Evolutionary conservation across 1,140 invertebrate genomes (phyloP), one percentile per base, ranked within the genome.

Genomic region (Calephelis virginiensis): DNA sequence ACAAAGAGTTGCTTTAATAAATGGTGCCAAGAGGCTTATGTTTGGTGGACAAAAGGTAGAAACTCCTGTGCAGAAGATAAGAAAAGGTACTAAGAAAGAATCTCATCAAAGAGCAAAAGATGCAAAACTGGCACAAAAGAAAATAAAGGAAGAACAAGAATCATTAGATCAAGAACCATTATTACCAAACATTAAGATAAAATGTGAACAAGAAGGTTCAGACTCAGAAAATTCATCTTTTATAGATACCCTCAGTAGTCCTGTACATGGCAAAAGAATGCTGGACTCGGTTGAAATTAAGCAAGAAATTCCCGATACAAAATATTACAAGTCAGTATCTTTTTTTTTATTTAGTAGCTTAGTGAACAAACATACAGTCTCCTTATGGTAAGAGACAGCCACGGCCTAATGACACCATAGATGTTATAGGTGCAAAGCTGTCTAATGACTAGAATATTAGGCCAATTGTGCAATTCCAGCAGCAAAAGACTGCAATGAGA

Each of bases 1-100:
- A 65, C 86, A 89, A 64, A 83, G 88, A 74, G 85, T 89, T 48
- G 78, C 85, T 49, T 65, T 90, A 56, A 79, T 90, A 37, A 90
- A 89, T 80, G 88, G 85, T 60, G 68, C 82, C 2, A 91, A 89
- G 66, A 91, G 87, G 70, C 76, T 86, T 9, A 89, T 89, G 85
- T 91, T 91, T 85, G 86, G 88, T 63, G 78, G 84, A 37, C 78
- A 79, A 50, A 91, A 91, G 70, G 66, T 70, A 63, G 88, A 85
- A 38, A 74, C 70, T 60, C 78, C 83, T 28, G 61, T 78, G 69
- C 85, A 84, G 45, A 89, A 68, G 13, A 83, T 49, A 83, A 74
- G 64, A 83, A 82, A 71, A 79, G 14, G 72, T 46, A 67, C 80
- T 13, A 90, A 85, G 56, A 87, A 81, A 69, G 86, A 88, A 28